Percentiles rank a stretch among this genome's conserved stretches.
These are phyloP conservation scores for Bacillus rossius DNA, from an alignment of 1,140 invertebrate genomes.

Conservation along the genomic window DNA sequence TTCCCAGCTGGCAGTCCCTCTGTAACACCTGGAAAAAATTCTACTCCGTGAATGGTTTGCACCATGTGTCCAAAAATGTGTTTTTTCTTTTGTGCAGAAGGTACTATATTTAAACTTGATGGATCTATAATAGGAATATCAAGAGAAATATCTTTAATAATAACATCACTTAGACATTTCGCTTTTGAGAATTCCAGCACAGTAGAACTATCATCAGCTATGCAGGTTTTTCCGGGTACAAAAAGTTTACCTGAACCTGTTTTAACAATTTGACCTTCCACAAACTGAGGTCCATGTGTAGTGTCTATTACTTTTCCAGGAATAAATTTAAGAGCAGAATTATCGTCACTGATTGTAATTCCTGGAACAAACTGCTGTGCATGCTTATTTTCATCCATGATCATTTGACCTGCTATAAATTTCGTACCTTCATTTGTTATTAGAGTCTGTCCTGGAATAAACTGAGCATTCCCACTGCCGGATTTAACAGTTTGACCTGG, in stretches of 20 bases:
- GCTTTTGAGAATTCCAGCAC: slow-evolving; percentile 49
- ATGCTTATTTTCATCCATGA: slow-evolving; percentile 48
- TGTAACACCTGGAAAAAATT: slow-evolving; percentile 59
- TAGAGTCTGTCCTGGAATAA: slow-evolving; percentile 65
- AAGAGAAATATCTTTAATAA: slow-evolving; percentile 46
- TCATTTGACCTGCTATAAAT: slow-evolving; percentile 54
- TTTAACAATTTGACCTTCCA: slow-evolving; percentile 59
- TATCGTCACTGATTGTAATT: slow-evolving; percentile 45
- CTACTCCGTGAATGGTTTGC: slow-evolving; percentile 57
- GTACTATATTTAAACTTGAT: slow-evolving; percentile 44
- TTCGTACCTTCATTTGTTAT: slow-evolving; percentile 48
- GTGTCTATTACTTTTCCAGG: slow-evolving; percentile 61
- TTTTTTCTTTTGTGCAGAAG: slow-evolving; percentile 17
- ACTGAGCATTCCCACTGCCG: slow-evolving; percentile 44
- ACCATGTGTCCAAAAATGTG: slow-evolving; percentile 59
- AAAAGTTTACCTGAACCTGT: slow-evolving; percentile 50
- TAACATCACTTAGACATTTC: slow-evolving; percentile 50
- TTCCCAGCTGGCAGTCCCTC: slow-evolving; percentile 47
- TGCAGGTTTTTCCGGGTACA: slow-evolving; percentile 49
- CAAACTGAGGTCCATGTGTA: slow-evolving; percentile 55
- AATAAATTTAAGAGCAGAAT: slow-evolving; percentile 48
- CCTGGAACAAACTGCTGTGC: slow-evolving; percentile 57
- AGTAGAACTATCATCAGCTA: slow-evolving; percentile 46
- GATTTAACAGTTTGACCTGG: slow-evolving; percentile 52
- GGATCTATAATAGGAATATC: slow-evolving; percentile 53